Evolutionary conservation across 2,888 invertebrate genomes (phyloP).

Genomic region (Dione vanillae): DNA sequence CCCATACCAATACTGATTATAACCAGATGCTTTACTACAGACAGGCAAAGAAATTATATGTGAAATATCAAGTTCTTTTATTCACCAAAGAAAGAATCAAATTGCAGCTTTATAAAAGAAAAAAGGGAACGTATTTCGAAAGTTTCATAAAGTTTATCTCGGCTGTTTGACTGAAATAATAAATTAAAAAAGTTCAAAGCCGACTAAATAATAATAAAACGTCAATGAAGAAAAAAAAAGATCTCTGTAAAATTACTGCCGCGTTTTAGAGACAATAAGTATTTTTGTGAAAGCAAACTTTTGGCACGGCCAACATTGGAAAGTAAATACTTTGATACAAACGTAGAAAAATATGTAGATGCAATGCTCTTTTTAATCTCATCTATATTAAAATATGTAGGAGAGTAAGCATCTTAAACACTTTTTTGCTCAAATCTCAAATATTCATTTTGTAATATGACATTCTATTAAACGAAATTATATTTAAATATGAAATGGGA

Average conservation of each 20-base stretch:
- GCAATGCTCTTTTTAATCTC: neutral
- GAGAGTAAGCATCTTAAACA: no score
- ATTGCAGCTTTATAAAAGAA: neutral
- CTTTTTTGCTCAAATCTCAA: no score
- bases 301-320: neutral
- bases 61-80: neutral
- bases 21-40: no score
- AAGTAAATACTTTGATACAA: slow-evolving; percentile 6
- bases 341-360: neutral
- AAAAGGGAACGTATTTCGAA: neutral
- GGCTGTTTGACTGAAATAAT: neutral
- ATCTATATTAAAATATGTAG: no score
- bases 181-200: slow-evolving; percentile 18
- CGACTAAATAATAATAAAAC: slow-evolving; percentile 1
- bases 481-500: no score
- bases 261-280: slow-evolving; percentile 7
- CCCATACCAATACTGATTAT: no score
- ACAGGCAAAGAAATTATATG: neutral
- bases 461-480: no score
- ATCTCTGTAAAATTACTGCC: neutral
- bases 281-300: slow-evolving; percentile 16
- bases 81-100: neutral
- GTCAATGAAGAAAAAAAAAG: slow-evolving; percentile 12
- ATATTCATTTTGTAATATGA: no score
- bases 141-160: neutral